A percentile compares a stretch with the other conserved stretches of the same genome.
These are phyloP conservation scores for Cremastinae sp. DNA, from an alignment of 2,888 invertebrate genomes.

Conservation along the genomic window DNA sequence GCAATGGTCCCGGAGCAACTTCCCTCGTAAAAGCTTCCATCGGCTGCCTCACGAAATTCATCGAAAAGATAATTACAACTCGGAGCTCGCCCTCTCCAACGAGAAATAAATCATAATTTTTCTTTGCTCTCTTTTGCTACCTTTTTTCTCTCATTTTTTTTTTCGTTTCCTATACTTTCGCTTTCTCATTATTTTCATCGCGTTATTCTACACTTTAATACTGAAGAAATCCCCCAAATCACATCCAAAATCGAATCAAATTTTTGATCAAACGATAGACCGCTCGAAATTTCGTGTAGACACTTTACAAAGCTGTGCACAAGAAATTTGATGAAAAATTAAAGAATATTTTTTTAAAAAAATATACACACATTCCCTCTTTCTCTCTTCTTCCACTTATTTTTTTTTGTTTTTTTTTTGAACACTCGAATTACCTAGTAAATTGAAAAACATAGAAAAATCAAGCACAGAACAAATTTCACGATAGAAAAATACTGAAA, in stretches of 20 bases:
- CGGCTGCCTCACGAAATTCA: constrained; percentile 74
- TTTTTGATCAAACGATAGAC: constrained; percentile 29
- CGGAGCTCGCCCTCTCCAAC: constrained; percentile 63
- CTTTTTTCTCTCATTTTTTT: not conserved
- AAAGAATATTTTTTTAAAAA: no score
- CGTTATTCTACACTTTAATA: constrained; percentile 1
- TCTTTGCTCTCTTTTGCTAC: constrained; percentile 1
- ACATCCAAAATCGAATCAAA: not conserved
- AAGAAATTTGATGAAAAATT: not conserved
- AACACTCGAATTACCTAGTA: constrained; percentile 25
- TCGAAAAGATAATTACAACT: constrained; percentile 70
- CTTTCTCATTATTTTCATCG: not conserved
- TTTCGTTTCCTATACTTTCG: not conserved
- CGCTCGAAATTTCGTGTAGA: not conserved
- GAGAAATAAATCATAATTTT: constrained; percentile 50
- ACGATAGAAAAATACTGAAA: constrained; percentile 8
- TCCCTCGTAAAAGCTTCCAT: constrained; percentile 76
- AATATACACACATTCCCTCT: not conserved
- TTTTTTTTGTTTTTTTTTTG: no score
- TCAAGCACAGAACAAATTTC: constrained; percentile 24
- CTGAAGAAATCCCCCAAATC: constrained; percentile 13
- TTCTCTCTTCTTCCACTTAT: no score
- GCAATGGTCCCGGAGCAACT: constrained; percentile 81
- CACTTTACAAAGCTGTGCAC: no score
- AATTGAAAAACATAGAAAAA: constrained; percentile 2